phyloP scores from a whole-genome alignment of 2,888 invertebrate genomes.

The Tinea trinotella region DNA sequence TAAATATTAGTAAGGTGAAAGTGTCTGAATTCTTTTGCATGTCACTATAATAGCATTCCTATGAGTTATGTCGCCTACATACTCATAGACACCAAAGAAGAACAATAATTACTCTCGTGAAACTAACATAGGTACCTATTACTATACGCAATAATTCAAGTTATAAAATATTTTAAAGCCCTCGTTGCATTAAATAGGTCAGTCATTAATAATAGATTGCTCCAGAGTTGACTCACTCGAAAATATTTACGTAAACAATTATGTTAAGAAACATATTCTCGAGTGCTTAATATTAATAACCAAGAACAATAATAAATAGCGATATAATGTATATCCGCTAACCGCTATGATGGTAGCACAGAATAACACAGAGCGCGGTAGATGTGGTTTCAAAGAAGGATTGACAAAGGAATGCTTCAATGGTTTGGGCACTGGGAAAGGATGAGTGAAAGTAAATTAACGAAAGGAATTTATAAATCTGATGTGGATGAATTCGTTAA shows the following conservation, averaged over 20 bases:
- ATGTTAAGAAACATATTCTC: neutral
- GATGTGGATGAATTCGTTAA: no score
- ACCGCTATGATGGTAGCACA: no score
- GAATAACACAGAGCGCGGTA: no score
- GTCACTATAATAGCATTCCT: neutral
- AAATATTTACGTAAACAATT: neutral
- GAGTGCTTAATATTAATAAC: neutral
- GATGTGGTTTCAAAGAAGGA: no score
- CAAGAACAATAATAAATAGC: no score
- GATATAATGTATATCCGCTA: no score
- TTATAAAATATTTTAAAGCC: neutral
- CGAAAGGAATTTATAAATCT: no score
- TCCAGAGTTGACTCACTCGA: slow-evolving; percentile 9
- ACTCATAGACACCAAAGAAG: neutral
- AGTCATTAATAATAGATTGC: neutral
- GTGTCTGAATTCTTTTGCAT: slow-evolving; percentile 9
- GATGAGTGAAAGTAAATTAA: no score
- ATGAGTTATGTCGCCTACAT: no score
- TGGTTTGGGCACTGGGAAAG: no score
- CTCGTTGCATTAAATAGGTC: neutral
- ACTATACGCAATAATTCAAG: neutral
- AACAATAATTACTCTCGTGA: no score
- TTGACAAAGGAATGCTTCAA: no score
- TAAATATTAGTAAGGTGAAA: neutral
- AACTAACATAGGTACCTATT: neutral